Evolutionary conservation across 2,113 vertebrate genomes (phyloP), one percentile per base, ranked within the genome.

Genomic region (Oreamnos americanus): DNA sequence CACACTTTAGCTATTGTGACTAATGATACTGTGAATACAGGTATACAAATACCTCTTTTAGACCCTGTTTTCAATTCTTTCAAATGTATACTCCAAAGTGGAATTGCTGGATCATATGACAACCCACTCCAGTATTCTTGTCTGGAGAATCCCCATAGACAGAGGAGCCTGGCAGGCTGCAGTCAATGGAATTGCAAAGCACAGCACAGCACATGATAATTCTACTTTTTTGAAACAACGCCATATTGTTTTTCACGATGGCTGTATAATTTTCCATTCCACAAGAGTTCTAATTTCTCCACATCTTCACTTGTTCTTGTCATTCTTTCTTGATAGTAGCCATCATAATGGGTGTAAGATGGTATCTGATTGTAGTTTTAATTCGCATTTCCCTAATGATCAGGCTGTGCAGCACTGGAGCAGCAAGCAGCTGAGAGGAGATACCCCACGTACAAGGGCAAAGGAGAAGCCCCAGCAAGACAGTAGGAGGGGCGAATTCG

Each of bases 401-500:
- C n/a, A 67, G 62, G 33, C 33, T 67, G 33, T 17, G 33, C 33
- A n/a, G 62, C 0, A 2, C 33, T 67, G 33, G 33, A 67, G 62
- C 33, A 67, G 33, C 2, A 0, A 67, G 62, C 62, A n/a, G 16
- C 16, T 67, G 62, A 67, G 33, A 67, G 62, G 7, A 19, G 62
- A 67, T 64, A 57, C 1, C 62, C 62, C 62, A 64, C 0, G 16
- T 67, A 19, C 62, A 67, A 64, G 62, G 33, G 62, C 62, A n/a
- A 67, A 67, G 7, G 62, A n/a, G 62, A 67, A 67, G 33, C 7
- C 33, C 62, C 33, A 67, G 62, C 33, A 67, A n/a, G 33, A 67
- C 0, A 2, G 7, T 64, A 17, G 30, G 62, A 64, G 30, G 15
- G 62, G 30, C 1, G 7, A 64, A 64, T 17, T 64, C 0, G 0